These are phyloP conservation scores for Acholoe squamosa DNA, from an alignment of 2,888 invertebrate species.

Conservation along the genomic window DNA sequence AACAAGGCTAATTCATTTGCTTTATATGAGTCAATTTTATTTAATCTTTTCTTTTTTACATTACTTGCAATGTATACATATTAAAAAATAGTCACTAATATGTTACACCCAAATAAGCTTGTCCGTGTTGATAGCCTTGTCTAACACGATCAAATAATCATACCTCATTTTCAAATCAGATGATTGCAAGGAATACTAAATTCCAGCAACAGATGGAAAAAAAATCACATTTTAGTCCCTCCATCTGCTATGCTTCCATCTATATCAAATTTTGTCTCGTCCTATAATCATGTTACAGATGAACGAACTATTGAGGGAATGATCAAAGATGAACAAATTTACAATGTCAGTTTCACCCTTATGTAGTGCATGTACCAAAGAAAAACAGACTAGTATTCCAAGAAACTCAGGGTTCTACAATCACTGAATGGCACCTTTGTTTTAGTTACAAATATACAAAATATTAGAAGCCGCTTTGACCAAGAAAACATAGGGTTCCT, in stretches of 20 bases:
- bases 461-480: background rate
- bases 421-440: background rate
- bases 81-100: conserved; percentile 48
- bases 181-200: background rate
- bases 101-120: conserved; percentile 24
- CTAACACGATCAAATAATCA: background rate
- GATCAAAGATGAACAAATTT: background rate
- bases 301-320: background rate
- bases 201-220: conserved; percentile 41
- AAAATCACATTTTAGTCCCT: conserved; percentile 24
- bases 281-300: background rate
- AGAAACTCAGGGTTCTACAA: background rate
- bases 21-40: conserved; percentile 32
- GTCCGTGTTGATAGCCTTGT: background rate
- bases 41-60: conserved; percentile 22
- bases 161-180: background rate
- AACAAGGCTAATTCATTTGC: no score
- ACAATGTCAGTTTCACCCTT: background rate
- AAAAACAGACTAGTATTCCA: background rate
- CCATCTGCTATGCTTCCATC: background rate
- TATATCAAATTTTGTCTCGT: background rate
- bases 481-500: background rate
- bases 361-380: background rate
- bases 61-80: conserved; percentile 45
- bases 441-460: background rate